phyloP scores from a whole-genome alignment of 1,140 invertebrate species.

The Drosophila paulistorum region DNA sequence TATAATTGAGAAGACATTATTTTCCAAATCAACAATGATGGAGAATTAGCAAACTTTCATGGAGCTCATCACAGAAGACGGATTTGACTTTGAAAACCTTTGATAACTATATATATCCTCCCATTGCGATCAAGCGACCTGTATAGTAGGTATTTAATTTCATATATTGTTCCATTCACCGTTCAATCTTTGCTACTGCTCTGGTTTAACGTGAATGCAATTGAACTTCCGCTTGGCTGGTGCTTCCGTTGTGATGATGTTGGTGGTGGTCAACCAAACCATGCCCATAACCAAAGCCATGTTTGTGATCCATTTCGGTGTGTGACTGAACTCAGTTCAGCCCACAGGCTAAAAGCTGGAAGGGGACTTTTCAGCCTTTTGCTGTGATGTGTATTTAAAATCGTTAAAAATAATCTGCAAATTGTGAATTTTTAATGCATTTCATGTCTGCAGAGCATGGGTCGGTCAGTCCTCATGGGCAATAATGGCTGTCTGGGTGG shows the following conservation, averaged over 20 bases:
- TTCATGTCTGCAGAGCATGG: constrained; percentile 65
- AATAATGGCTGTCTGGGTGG: constrained; percentile 66
- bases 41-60: no score
- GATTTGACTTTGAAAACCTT: no score
- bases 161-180: constrained; percentile 20
- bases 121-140: background rate
- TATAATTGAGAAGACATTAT: background rate
- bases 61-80: no score
- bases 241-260: constrained; percentile 45
- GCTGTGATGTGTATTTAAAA: constrained; percentile 76
- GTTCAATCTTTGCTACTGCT: constrained; percentile 20
- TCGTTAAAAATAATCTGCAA: constrained; percentile 81
- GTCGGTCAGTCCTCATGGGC: constrained; percentile 18
- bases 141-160: constrained; percentile 1
- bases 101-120: no score
- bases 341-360: background rate
- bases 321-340: constrained; percentile 30
- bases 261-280: constrained; percentile 24
- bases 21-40: background rate
- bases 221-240: constrained; percentile 49
- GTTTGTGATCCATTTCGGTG: constrained; percentile 69
- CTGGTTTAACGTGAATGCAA: constrained; percentile 8
- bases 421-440: constrained; percentile 80
- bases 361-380: background rate
- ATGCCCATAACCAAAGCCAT: constrained; percentile 20